Evolutionary conservation across 2,113 vertebrate species (phyloP).

Genomic region (Patagioenas fasciata): DNA sequence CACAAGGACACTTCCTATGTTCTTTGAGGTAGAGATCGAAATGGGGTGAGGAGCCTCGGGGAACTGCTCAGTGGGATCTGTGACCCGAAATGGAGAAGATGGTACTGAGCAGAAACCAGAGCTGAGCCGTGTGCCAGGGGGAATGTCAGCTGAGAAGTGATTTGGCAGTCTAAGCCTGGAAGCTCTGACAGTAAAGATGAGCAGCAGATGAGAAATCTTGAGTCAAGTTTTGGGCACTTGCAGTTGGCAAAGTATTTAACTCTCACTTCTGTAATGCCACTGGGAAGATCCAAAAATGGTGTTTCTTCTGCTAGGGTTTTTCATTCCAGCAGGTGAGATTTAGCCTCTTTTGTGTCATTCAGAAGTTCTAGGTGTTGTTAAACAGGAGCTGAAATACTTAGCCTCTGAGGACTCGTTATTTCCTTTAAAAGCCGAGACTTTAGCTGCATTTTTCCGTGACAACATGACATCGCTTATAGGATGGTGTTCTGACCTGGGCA

Average conservation of each 20-base stretch:
- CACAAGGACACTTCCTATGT: accelerated
- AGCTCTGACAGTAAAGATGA: neutral
- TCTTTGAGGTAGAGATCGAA: neutral
- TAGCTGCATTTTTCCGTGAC: neutral
- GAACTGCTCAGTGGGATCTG: neutral
- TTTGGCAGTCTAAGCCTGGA: neutral
- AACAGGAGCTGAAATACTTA: neutral
- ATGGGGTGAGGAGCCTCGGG: neutral
- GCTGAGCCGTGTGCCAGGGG: neutral
- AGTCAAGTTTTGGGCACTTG: neutral
- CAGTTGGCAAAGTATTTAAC: neutral
- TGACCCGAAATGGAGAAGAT: neutral
- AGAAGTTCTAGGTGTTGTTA: neutral
- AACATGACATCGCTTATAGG: neutral
- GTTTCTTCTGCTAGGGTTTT: neutral
- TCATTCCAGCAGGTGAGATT: neutral
- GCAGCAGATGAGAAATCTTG: neutral
- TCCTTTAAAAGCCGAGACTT: neutral
- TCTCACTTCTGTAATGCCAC: neutral
- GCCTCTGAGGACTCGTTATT: neutral
- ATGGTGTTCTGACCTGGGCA: neutral
- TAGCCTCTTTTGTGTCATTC: neutral
- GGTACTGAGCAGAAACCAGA: neutral
- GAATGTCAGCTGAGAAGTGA: neutral
- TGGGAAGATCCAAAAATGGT: neutral